phyloP scores from a whole-genome alignment of 2,888 invertebrate species.

The Quadroppia sp. region DNA sequence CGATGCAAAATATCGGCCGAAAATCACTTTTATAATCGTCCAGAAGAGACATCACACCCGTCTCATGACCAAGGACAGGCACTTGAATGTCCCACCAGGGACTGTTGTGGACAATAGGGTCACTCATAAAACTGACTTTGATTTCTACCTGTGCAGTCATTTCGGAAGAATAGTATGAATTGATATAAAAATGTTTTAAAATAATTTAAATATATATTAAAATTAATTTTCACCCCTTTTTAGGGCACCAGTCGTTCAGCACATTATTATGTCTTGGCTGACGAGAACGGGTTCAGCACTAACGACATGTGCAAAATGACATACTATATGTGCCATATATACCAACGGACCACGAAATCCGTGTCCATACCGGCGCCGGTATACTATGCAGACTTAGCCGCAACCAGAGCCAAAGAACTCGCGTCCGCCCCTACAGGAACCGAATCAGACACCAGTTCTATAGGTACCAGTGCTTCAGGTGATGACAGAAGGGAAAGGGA shows the following conservation, averaged over 20 bases:
- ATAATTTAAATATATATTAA: not conserved
- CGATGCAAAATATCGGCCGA: conserved; percentile 62
- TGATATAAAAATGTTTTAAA: conserved; percentile 10
- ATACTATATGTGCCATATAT: conserved; percentile 48
- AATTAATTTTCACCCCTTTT: conserved; percentile 48
- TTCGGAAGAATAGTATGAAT: conserved; percentile 58
- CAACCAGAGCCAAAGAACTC: conserved; percentile 42
- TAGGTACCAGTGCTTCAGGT: not conserved
- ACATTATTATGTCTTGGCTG: conserved; percentile 44
- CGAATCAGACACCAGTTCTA: not conserved
- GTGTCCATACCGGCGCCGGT: conserved; percentile 50
- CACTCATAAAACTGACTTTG: conserved; percentile 76
- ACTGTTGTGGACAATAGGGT: conserved; percentile 79
- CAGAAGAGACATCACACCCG: conserved; percentile 96
- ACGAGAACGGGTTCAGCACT: conserved; percentile 42
- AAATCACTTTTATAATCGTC: conserved; percentile 84
- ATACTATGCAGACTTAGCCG: conserved; percentile 46
- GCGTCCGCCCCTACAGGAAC: not conserved
- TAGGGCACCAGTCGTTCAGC: conserved; percentile 50
- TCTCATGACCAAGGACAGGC: conserved; percentile 48
- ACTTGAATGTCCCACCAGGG: conserved; percentile 70
- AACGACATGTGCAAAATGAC: conserved; percentile 44
- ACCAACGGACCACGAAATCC: conserved; percentile 48
- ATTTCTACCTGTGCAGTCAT: conserved; percentile 76
- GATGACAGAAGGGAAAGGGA: not conserved